phyloP scores from a whole-genome alignment of 2,888 invertebrate genomes.

The Agrochola litura region DNA sequence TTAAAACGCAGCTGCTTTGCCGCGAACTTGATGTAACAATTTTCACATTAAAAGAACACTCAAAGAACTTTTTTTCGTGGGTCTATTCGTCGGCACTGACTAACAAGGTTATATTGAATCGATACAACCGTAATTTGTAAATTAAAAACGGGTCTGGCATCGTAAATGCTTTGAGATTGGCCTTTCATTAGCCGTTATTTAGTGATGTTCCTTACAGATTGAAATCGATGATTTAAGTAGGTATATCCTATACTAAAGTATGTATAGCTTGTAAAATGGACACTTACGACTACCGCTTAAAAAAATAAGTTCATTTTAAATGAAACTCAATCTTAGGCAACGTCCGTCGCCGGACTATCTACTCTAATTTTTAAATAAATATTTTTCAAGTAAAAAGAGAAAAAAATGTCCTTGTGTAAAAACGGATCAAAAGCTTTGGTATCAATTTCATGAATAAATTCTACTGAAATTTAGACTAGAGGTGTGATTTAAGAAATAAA shows the following conservation, averaged over 20 bases:
- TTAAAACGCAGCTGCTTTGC: slow-evolving; percentile 76
- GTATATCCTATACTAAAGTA: background rate
- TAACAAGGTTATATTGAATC: slow-evolving; percentile 74
- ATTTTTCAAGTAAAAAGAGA: slow-evolving; percentile 37
- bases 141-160: slow-evolving; percentile 76
- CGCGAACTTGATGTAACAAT: slow-evolving; percentile 81
- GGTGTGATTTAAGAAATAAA: slow-evolving; percentile 49
- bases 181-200: slow-evolving; percentile 83
- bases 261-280: background rate
- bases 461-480: slow-evolving; percentile 43
- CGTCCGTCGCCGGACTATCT: background rate
- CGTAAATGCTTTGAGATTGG: slow-evolving; percentile 82
- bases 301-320: slow-evolving; percentile 19
- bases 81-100: slow-evolving; percentile 74
- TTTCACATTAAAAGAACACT: slow-evolving; percentile 86
- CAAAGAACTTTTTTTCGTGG: slow-evolving; percentile 76
- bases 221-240: slow-evolving; percentile 15
- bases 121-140: slow-evolving; percentile 84
- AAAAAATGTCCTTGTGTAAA: slow-evolving; percentile 38
- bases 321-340: slow-evolving; percentile 13
- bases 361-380: slow-evolving; percentile 33
- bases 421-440: slow-evolving; percentile 56
- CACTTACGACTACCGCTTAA: background rate
- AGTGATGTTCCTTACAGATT: slow-evolving; percentile 57
- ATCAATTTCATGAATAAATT: slow-evolving; percentile 62